Conservation (phyloP, 2,113 vertebrate genomes). For the Chaetodon trifascialis region DNA sequence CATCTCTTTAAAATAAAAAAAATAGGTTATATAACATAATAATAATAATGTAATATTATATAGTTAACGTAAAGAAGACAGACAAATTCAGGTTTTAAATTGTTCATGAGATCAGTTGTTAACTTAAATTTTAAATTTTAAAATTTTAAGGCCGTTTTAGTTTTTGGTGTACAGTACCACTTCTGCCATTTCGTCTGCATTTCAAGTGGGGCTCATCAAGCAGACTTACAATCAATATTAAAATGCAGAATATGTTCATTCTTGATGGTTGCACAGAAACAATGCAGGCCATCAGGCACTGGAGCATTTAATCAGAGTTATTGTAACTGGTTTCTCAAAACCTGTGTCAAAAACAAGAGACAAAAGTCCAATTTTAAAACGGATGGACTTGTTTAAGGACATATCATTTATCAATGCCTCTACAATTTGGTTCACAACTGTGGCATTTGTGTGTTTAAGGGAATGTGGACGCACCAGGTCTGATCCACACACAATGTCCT, state of each 20-base stretch:
- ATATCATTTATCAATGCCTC: not conserved
- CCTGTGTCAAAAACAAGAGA: not conserved
- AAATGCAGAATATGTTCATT: not conserved
- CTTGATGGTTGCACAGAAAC: not conserved
- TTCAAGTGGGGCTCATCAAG: constrained; percentile 1
- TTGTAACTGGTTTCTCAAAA: not conserved
- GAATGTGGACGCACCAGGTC: constrained; percentile 25
- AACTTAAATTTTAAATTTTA: not conserved
- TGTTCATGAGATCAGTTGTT: not conserved
- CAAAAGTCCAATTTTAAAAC: not conserved
- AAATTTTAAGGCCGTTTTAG: too few species aligned
- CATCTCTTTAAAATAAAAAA: constrained; percentile 8
- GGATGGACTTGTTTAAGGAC: constrained; percentile 15
- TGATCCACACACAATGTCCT: constrained; percentile 10
- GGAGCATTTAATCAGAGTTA: not conserved
- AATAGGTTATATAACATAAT: not conserved
- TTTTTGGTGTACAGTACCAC: not conserved
- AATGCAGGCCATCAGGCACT: not conserved
- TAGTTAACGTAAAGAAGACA: not conserved
- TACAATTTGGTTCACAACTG: constrained; percentile 1
- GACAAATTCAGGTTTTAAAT: not conserved
- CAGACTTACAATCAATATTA: not conserved
- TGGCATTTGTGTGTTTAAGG: not conserved
- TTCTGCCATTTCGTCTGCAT: not conserved
- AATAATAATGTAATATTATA: not conserved